These are phyloP conservation scores for Archegozetes longisetosus DNA, from an alignment of 1,140 invertebrate genomes.

Conservation along the genomic window DNA sequence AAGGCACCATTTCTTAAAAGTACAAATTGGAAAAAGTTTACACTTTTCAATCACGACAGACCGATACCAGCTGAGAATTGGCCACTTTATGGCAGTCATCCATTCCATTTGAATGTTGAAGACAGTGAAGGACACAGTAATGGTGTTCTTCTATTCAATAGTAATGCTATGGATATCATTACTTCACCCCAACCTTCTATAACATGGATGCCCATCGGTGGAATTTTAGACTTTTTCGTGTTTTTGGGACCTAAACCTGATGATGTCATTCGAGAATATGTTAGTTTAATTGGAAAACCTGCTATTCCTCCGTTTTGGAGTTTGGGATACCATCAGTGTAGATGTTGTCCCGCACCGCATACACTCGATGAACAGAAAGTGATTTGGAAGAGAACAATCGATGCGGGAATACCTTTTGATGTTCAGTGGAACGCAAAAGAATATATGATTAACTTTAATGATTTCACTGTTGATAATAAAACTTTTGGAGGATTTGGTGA, in stretches of 20 bases:
- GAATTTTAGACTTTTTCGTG: slow-evolving; percentile 54
- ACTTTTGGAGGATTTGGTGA: slow-evolving; percentile 28
- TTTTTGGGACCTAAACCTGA: slow-evolving; percentile 51
- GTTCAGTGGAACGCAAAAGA: slow-evolving; percentile 35
- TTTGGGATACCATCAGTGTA: slow-evolving; percentile 36
- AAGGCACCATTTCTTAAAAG: neutral
- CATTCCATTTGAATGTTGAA: slow-evolving; percentile 20
- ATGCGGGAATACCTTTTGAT: slow-evolving; percentile 30
- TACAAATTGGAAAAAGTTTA: slow-evolving; percentile 8
- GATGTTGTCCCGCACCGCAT: slow-evolving; percentile 44
- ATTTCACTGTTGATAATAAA: slow-evolving; percentile 31
- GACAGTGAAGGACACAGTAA: slow-evolving; percentile 25
- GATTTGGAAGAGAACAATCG: slow-evolving; percentile 26
- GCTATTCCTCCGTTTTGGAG: slow-evolving; percentile 34
- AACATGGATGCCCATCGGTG: slow-evolving; percentile 56
- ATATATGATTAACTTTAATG: slow-evolving; percentile 27
- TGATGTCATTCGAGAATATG: slow-evolving; percentile 35
- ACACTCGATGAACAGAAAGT: slow-evolving; percentile 44
- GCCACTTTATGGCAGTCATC: slow-evolving; percentile 19
- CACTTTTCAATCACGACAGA: slow-evolving; percentile 9
- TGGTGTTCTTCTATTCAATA: slow-evolving; percentile 59
- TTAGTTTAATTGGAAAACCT: slow-evolving; percentile 25
- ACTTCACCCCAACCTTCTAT: slow-evolving; percentile 56
- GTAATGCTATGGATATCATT: slow-evolving; percentile 66
- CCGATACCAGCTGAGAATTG: neutral